Evolutionary conservation across 2,113 vertebrate species (phyloP).

Genomic region (Thamnophis sirtalis): DNA sequence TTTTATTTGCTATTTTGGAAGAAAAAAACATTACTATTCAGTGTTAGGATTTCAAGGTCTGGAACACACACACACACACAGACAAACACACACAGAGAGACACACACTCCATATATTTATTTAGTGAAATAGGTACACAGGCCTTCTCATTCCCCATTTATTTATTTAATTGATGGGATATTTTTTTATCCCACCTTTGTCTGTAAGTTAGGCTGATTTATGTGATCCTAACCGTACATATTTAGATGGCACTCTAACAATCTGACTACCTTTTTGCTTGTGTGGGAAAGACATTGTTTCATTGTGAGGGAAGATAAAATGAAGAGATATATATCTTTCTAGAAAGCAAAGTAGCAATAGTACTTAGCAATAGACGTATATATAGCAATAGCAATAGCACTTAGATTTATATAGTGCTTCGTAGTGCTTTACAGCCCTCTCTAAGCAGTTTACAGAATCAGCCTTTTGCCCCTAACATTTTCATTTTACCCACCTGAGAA

Average conservation of each 20-base stretch:
- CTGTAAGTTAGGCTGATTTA: background rate
- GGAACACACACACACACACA: rapidly evolving
- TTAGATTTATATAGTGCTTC: too few species aligned
- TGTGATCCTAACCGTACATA: background rate
- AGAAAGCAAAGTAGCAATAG: background rate
- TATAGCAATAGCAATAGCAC: too few species aligned
- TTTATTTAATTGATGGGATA: background rate
- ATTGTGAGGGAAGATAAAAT: background rate
- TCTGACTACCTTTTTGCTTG: background rate
- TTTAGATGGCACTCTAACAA: background rate
- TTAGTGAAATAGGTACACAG: background rate
- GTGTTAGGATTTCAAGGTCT: background rate
- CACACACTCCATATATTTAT: background rate
- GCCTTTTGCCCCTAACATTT: too few species aligned
- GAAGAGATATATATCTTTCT: background rate
- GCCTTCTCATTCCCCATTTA: background rate
- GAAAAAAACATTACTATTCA: background rate
- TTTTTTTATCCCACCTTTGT: background rate
- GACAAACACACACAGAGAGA: background rate
- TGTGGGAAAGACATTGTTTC: background rate
- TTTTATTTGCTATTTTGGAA: background rate
- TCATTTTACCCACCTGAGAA: too few species aligned
- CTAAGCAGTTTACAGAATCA: too few species aligned
- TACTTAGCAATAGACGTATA: too few species aligned
- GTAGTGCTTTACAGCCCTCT: too few species aligned